Conservation (phyloP, 2,797 vertebrate species). For the Tolypeutes matacus region DNA sequence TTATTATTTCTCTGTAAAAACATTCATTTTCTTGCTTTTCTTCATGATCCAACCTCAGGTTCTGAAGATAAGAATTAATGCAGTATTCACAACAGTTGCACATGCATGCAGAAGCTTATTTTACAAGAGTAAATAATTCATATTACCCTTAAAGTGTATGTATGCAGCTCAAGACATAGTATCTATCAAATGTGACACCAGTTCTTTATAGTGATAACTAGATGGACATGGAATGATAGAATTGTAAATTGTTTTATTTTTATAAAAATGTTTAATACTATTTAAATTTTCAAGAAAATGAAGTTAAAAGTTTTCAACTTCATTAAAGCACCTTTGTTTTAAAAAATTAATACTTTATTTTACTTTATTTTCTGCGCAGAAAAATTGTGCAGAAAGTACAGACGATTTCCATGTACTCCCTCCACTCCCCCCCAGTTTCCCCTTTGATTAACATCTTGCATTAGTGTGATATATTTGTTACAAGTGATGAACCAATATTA, state of each 20-base stretch:
- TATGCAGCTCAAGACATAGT: neutral
- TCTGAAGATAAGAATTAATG: slow-evolving; percentile 62
- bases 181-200: neutral
- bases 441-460: too few species aligned
- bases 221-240: neutral
- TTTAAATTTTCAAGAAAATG: neutral
- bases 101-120: neutral
- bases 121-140: neutral
- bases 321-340: neutral
- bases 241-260: neutral
- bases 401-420: too few species aligned
- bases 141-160: neutral
- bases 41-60: slow-evolving; percentile 41
- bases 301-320: neutral
- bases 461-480: too few species aligned
- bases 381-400: too few species aligned
- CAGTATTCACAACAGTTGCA: neutral
- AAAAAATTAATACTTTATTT: neutral
- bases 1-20: slow-evolving; percentile 57
- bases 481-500: too few species aligned
- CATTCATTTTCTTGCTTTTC: slow-evolving; percentile 43
- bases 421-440: too few species aligned
- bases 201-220: neutral
- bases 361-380: too few species aligned
- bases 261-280: slow-evolving; percentile 16